These are phyloP conservation scores for Phalacrocorax pelagicus DNA, from an alignment of 2,113 vertebrate genomes.

Conservation along the genomic window DNA sequence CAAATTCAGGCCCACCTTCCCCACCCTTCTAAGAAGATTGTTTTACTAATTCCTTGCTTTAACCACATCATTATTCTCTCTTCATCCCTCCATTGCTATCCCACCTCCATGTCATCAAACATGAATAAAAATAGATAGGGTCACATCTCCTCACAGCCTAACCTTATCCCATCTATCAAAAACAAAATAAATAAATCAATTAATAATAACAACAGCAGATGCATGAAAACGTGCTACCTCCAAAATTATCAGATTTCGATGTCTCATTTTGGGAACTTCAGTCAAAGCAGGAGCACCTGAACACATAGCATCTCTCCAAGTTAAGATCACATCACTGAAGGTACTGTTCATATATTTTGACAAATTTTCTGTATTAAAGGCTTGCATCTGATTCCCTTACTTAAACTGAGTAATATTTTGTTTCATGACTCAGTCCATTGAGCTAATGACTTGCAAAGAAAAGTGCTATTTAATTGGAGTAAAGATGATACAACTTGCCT, in stretches of 20 bases:
- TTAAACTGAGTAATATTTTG: background rate
- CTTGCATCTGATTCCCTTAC: background rate
- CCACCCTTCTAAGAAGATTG: background rate
- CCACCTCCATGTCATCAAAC: background rate
- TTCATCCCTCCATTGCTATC: background rate
- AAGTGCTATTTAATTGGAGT: background rate
- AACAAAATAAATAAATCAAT: background rate
- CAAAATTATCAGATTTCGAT: background rate
- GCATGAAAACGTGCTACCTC: background rate
- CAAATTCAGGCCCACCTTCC: background rate
- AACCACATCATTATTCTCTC: background rate
- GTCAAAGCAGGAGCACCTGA: background rate
- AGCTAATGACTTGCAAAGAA: background rate
- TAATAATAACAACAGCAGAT: background rate
- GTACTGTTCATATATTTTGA: background rate
- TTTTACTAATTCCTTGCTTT: background rate
- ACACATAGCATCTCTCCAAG: background rate
- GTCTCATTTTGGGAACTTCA: background rate
- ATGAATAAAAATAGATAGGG: background rate
- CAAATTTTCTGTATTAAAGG: background rate
- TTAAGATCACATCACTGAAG: background rate
- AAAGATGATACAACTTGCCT: background rate
- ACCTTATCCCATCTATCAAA: background rate
- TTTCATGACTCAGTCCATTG: background rate
- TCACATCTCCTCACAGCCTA: background rate